These are phyloP conservation scores for Acleris literana DNA, from an alignment of 2,888 invertebrate genomes.

Conservation along the genomic window DNA sequence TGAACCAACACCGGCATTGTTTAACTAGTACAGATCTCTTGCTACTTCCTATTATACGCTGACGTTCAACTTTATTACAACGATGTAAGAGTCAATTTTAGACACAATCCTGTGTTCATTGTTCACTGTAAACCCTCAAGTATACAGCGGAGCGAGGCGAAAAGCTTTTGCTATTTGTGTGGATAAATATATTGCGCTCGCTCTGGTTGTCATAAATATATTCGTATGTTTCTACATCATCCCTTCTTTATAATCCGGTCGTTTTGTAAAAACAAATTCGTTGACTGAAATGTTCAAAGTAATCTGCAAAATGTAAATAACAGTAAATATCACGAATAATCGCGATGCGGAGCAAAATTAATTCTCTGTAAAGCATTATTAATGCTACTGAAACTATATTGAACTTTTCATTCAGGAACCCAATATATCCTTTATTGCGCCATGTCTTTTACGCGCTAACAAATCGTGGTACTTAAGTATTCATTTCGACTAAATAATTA, in stretches of 20 bases:
- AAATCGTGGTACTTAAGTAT: no score
- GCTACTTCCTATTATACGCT: slow-evolving; percentile 52
- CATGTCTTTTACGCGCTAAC: no score
- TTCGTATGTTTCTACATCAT: slow-evolving; percentile 41
- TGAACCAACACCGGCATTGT: slow-evolving; percentile 71
- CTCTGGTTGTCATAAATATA: slow-evolving; percentile 50
- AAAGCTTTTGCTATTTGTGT: slow-evolving; percentile 55
- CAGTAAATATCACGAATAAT: no score
- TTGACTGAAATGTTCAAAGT: slow-evolving; percentile 1
- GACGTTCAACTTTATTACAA: slow-evolving; percentile 50
- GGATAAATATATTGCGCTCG: slow-evolving; percentile 60
- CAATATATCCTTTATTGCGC: no score
- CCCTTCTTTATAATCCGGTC: slow-evolving; percentile 33
- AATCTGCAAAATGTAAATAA: not conserved
- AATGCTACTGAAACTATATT: not conserved
- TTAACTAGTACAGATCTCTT: slow-evolving; percentile 65
- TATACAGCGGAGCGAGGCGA: slow-evolving; percentile 53
- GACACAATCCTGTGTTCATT: slow-evolving; percentile 44
- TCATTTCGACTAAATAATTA: no score
- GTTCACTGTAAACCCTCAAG: slow-evolving; percentile 52
- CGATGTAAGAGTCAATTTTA: slow-evolving; percentile 50
- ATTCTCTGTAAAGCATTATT: not conserved
- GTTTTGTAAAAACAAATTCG: not conserved
- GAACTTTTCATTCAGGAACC: no score
- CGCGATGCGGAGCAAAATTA: not conserved